Conservation (phyloP, 2,113 vertebrate genomes). For the Furnarius figulus region DNA sequence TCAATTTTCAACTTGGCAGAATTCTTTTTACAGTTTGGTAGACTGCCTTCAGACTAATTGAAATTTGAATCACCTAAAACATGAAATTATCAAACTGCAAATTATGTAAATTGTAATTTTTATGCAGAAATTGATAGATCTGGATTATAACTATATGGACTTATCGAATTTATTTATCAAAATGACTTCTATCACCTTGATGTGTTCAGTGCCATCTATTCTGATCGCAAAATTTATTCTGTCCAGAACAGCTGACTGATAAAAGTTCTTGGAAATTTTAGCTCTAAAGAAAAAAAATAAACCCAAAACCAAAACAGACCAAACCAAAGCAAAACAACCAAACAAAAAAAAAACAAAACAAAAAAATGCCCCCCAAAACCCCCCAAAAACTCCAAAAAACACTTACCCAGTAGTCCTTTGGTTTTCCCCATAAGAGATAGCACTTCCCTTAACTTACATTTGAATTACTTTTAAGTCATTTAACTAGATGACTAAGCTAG, state of each 20-base stretch:
- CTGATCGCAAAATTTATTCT: neutral
- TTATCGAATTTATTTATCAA: neutral
- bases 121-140: neutral
- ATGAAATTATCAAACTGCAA: neutral
- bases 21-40: neutral
- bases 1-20: neutral
- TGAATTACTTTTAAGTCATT: conserved; percentile 28
- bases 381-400: neutral
- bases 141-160: neutral
- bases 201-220: neutral
- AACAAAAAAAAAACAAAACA: too few relatives aligned
- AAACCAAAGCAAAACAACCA: neutral
- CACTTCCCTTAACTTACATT: conserved; percentile 25
- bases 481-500: neutral
- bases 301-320: neutral
- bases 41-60: neutral
- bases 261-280: neutral
- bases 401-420: neutral
- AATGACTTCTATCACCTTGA: neutral
- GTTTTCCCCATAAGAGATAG: neutral
- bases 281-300: neutral
- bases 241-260: neutral
- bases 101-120: neutral
- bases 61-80: neutral
- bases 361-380: too few relatives aligned